Evolutionary conservation across 2,797 vertebrate genomes (phyloP).

Genomic region (Gastrophryne carolinensis): DNA sequence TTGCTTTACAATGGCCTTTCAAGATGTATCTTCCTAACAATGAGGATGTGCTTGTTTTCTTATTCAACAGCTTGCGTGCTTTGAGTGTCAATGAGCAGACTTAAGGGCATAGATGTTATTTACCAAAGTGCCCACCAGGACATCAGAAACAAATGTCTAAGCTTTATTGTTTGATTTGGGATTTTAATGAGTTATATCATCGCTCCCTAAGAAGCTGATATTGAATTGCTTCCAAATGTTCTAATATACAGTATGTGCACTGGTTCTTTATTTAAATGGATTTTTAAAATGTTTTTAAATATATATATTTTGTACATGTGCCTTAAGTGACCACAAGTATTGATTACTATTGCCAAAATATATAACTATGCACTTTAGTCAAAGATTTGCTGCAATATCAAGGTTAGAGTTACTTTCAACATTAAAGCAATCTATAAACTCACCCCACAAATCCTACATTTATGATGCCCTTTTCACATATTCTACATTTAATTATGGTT

Average conservation of each 20-base stretch:
- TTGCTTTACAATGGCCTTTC: constrained; percentile 23
- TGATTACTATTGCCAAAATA: too few species aligned
- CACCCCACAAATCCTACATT: too few species aligned
- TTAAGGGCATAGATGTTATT: constrained; percentile 27
- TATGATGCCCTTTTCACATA: too few species aligned
- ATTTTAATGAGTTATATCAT: constrained; percentile 30
- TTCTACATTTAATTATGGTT: too few species aligned
- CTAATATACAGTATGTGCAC: constrained; percentile 21
- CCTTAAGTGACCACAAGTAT: too few species aligned
- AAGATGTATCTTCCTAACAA: constrained; percentile 21
- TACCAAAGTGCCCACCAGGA: constrained; percentile 15
- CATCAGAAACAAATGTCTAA: constrained; percentile 17
- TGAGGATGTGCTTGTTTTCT: constrained; percentile 1
- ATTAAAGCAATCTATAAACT: too few species aligned
- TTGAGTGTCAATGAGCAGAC: neutral
- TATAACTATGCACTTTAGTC: too few species aligned
- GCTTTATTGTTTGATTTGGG: constrained; percentile 14
- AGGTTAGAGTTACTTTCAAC: too few species aligned
- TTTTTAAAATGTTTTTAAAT: too few species aligned
- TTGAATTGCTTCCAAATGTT: constrained; percentile 30
- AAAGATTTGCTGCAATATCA: too few species aligned
- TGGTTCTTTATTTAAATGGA: constrained; percentile 20
- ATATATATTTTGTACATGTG: too few species aligned
- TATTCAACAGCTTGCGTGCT: constrained; percentile 11
- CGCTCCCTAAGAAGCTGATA: constrained; percentile 7